These are phyloP conservation scores for Orthonyx spaldingii DNA, from an alignment of 2,113 vertebrate genomes.

Conservation along the genomic window DNA sequence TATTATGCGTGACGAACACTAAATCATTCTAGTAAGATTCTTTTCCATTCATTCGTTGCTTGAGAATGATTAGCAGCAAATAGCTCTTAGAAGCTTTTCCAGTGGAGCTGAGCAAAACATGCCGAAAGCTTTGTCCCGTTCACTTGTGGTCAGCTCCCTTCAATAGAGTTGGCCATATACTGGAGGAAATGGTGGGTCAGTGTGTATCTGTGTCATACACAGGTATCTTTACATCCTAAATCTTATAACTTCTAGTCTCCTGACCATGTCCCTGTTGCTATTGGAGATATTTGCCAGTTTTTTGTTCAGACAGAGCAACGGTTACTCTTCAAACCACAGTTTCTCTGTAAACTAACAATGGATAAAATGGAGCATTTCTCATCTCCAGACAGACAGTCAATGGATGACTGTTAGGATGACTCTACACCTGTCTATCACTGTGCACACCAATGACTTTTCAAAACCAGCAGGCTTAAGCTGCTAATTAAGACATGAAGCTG, in stretches of 20 bases:
- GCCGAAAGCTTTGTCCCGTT: background rate
- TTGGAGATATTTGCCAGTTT: background rate
- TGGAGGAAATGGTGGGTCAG: background rate
- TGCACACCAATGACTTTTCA: background rate
- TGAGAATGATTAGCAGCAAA: slow-evolving; percentile 28
- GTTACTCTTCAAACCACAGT: background rate
- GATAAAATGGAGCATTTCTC: background rate
- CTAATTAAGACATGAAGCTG: background rate
- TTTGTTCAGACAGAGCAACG: background rate
- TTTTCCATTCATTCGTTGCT: slow-evolving; percentile 24
- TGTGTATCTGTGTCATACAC: background rate
- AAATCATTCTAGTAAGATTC: slow-evolving; percentile 32
- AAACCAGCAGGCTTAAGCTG: background rate
- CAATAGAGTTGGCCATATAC: background rate
- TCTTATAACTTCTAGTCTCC: background rate
- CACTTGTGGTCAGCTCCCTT: background rate
- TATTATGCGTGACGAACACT: background rate
- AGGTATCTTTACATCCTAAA: background rate
- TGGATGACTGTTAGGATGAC: background rate
- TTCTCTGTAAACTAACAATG: background rate
- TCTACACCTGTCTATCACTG: background rate
- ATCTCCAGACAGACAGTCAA: background rate
- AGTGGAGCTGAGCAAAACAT: background rate
- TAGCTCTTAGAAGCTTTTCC: background rate
- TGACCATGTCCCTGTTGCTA: background rate